Base-by-base conservation (phyloP, 2,797 vertebrate species). In the Pogonophryne albipinna region DNA sequence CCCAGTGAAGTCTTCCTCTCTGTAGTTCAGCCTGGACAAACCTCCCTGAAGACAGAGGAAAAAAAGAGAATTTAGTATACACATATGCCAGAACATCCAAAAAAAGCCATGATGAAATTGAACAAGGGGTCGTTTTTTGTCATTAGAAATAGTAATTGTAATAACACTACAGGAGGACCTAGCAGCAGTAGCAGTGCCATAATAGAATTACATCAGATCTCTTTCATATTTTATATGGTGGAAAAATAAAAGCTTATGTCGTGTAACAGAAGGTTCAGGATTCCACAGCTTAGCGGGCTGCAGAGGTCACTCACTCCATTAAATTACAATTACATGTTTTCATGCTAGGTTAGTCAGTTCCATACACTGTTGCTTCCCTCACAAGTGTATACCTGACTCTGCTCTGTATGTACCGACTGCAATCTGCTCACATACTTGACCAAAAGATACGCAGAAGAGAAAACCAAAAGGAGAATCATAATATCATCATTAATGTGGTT, bases 401-500 rank as follows among this genome's bases (percentile, higher is more conserved):
- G 5, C 46, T 67, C 51, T 41, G 2, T 49, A 14, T 45, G 59
- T 19, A 58, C 16, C 16, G 8, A 23, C 31, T 51, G 49, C 76
- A 81, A 69, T 77, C 72, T 78, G 82, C 69, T 87, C 41, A 38
- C 59, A 70, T 78, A 52, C 66, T 63, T 50, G 52, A 73, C 78
- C 57, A 27, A 71, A 66, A 71, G 46, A 76, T 19, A 42, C 49
- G 72, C 6, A 64, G 55, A 75, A 50, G 52, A 66, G 20, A 78
- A 75, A 68, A 38, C 53, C 4, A 0, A 41, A 78, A 17, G 41
- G 76, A 52, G 75, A 85, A 84, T 84, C 70, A 86, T 83, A 68
- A 91, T 86, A 88, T 82, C 85, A 87, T 89, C 66, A 88, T 88
- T 92, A 89, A 92, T 92, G 80, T 89, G 83, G 87, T 93, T 89